Evolutionary conservation across 2,797 vertebrate species (phyloP), one percentile per base, ranked within the genome.

Genomic region (Acanthopagrus latus): DNA sequence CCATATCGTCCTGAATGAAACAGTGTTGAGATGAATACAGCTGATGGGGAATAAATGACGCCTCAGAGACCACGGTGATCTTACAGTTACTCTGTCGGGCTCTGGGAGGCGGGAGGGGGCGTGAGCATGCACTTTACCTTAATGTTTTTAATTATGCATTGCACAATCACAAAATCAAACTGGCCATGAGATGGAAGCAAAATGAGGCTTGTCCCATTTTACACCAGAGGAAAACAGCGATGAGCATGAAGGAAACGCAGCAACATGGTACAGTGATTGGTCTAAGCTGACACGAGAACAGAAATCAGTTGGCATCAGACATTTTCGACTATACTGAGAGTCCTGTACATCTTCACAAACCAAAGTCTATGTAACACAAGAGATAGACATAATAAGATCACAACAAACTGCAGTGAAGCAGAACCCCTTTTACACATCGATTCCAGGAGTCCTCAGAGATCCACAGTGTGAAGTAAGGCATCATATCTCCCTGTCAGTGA

Each of bases 381-480:
- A 72, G 44, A 68, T 17, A 80, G 59, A 70, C 71, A 62, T 50
- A 64, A 48, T 48, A 51, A 51, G 72, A 59, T 79, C 79, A 82
- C 78, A 38, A 76, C 50, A 66, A 78, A 81, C 52, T 5, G 57
- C 13, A 63, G 63, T 64, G 81, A 79, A 50, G 72, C 78, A 80
- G 81, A 74, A 66, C 71, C 57, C 76, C 59, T 47, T 8, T 57
- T 4, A 33, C 59, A 70, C 38, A 55, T 56, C 10, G 7, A 64
- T 71, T 70, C 66, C 4, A 72, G 47, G 65, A 84, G 51, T 67
- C 44, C 60, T 68, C 76, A 75, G 59, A 83, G 78, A 88, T 82
- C 87, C 90, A 90, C 90, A 89, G 91, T 91, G 89, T 86, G 83
- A 88, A 89, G 80, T 90, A 94, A 94, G 93, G 92, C 91, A 90